Evolutionary conservation across 2,113 vertebrate genomes (phyloP).

Genomic region (Bubo scandiacus): DNA sequence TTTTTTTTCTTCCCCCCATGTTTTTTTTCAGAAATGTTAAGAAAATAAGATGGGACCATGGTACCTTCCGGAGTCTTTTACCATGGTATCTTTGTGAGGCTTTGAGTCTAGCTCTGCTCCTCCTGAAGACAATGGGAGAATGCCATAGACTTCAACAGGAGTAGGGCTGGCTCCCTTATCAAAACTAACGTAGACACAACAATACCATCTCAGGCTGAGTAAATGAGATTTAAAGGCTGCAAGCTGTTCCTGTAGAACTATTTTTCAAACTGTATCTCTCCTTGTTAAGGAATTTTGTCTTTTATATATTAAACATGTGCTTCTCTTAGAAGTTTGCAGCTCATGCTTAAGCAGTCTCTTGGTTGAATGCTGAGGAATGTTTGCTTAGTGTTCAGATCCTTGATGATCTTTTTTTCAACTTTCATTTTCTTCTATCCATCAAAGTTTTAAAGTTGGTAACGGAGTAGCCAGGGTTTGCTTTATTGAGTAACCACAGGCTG

Average conservation of each 20-base stretch:
- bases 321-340: constrained; percentile 27
- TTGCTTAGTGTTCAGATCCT: constrained; percentile 49
- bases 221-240: constrained; percentile 24
- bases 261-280: constrained; percentile 21
- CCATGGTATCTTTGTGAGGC: neutral
- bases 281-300: constrained; percentile 43
- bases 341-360: constrained; percentile 20
- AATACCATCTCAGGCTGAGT: neutral
- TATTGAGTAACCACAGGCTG: constrained; percentile 59
- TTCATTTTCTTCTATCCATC: constrained; percentile 45
- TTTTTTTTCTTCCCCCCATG: accelerated
- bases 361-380: constrained; percentile 23
- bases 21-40: neutral
- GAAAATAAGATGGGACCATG: neutral
- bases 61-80: neutral
- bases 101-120: neutral
- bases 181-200: neutral
- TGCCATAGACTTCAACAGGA: neutral
- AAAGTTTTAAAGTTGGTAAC: constrained; percentile 33
- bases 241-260: constrained; percentile 7
- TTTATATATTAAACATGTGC: neutral
- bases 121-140: neutral
- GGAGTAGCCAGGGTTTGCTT: constrained; percentile 57
- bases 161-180: neutral
- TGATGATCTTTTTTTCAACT: constrained; percentile 24